phyloP scores from a whole-genome alignment of 2,113 vertebrate species.

The Pterocles orientalis region DNA sequence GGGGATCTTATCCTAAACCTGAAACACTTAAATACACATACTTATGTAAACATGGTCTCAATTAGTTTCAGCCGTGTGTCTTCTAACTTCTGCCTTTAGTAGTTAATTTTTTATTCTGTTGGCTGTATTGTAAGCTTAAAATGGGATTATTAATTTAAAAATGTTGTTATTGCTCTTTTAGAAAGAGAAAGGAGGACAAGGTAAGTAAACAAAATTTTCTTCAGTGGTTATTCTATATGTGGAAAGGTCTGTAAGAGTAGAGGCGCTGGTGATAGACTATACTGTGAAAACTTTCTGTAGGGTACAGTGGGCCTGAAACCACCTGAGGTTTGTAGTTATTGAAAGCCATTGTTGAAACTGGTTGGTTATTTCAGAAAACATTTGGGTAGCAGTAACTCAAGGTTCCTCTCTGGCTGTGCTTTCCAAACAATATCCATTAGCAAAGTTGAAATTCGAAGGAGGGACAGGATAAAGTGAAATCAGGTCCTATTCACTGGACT shows the following conservation, averaged over 20 bases:
- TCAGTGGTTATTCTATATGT: not conserved
- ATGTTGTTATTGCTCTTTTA: not conserved
- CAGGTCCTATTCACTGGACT: not conserved
- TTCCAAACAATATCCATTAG: not conserved
- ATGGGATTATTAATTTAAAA: not conserved
- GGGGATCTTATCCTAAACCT: not conserved
- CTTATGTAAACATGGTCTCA: not conserved
- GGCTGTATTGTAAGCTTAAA: not conserved
- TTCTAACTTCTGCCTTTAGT: not conserved
- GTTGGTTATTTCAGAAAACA: not conserved
- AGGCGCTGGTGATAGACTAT: not conserved
- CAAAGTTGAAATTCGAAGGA: not conserved
- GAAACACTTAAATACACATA: constrained; percentile 13
- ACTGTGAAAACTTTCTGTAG: not conserved
- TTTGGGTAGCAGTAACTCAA: not conserved
- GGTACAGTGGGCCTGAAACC: not conserved
- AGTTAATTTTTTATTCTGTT: not conserved
- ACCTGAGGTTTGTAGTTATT: not conserved
- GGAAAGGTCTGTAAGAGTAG: not conserved
- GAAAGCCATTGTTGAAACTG: not conserved
- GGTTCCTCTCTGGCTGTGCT: not conserved
- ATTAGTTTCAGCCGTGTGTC: constrained; percentile 17
- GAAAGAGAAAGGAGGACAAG: not conserved
- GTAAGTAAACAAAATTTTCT: not conserved
- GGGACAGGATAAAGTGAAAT: not conserved